Conservation (phyloP, 2,113 vertebrate species). For the Chitala chitala region DNA sequence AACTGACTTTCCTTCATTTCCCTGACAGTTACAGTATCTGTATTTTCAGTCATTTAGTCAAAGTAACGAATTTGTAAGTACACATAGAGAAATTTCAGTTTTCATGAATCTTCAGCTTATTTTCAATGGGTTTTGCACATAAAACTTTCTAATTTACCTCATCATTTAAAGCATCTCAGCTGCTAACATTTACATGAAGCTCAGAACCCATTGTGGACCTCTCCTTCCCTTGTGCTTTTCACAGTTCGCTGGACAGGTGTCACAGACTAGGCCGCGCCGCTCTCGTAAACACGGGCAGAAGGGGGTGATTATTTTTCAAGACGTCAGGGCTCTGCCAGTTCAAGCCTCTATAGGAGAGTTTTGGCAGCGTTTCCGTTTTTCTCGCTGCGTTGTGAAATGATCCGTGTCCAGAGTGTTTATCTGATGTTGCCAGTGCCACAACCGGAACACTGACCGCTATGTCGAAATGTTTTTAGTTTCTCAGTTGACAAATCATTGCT, state of each 20-base stretch:
- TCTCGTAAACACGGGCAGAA: constrained; percentile 9
- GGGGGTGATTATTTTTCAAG: constrained; percentile 18
- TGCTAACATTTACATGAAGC: neutral
- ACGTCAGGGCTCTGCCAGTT: neutral
- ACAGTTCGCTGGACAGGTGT: constrained; percentile 9
- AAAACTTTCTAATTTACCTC: neutral
- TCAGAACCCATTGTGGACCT: neutral
- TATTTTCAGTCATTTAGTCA: too few relatives aligned
- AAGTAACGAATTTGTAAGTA: too few relatives aligned
- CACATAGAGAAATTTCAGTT: too few relatives aligned
- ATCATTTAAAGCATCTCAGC: neutral
- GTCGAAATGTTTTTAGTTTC: neutral
- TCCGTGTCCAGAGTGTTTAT: constrained; percentile 12
- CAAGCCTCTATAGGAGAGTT: neutral
- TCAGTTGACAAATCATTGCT: neutral
- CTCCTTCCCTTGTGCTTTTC: constrained; percentile 1
- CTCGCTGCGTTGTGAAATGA: neutral
- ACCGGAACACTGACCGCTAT: neutral
- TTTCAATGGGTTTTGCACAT: neutral
- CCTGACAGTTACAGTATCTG: too few relatives aligned
- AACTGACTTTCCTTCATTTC: too few relatives aligned
- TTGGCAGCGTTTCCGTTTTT: neutral
- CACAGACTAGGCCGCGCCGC: neutral
- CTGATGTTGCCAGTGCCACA: neutral
- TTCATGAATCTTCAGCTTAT: neutral